Percentiles rank a stretch among this genome's conserved stretches.
Conservation (phyloP, 2,888 invertebrate genomes). For the Apodemia mormo region DNA sequence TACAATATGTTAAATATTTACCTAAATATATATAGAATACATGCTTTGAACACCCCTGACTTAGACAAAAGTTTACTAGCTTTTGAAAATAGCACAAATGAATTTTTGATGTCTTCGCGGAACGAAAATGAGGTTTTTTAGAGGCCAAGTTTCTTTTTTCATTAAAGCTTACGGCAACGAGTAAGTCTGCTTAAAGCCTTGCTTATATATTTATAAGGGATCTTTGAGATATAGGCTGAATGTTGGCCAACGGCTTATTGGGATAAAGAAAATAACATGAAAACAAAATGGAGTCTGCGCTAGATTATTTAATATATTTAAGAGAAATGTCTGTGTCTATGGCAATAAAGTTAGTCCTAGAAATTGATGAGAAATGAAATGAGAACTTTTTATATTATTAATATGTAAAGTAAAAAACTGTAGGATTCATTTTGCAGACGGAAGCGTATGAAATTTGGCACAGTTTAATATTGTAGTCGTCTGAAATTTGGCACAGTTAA, state of each 20-base stretch:
- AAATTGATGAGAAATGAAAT: too few relatives aligned
- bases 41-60: not conserved
- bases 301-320: not conserved
- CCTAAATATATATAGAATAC: too few relatives aligned
- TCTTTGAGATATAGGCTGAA: not conserved
- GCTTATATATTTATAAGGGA: slow-evolving; percentile 10
- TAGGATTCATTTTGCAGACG: too few relatives aligned
- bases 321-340: too few relatives aligned
- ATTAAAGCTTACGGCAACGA: not conserved
- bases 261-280: not conserved
- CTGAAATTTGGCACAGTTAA: too few relatives aligned
- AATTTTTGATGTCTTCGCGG: not conserved
- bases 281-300: not conserved
- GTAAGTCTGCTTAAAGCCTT: not conserved
- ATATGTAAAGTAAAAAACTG: too few relatives aligned
- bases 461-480: too few relatives aligned
- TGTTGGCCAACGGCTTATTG: slow-evolving; percentile 6
- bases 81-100: not conserved
- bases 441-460: too few relatives aligned
- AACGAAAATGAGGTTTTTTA: slow-evolving; percentile 1
- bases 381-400: too few relatives aligned
- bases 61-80: not conserved
- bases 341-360: too few relatives aligned
- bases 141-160: slow-evolving; percentile 3
- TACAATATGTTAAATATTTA: too few relatives aligned